Percentiles rank a stretch among this genome's conserved stretches.
These are phyloP conservation scores for Chaetops frenatus DNA, from an alignment of 2,113 vertebrate genomes.

Conservation along the genomic window DNA sequence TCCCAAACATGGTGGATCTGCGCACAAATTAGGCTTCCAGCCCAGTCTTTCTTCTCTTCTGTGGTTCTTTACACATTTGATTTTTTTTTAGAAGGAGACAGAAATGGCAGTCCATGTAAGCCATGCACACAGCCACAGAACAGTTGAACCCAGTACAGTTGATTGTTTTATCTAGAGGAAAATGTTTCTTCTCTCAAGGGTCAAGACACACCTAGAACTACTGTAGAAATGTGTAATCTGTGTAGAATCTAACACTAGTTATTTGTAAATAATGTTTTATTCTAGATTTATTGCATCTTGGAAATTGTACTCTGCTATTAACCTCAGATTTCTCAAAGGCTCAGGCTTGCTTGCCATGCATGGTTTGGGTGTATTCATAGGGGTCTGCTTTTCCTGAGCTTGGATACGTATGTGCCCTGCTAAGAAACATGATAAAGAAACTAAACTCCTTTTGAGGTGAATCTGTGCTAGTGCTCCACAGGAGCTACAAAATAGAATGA, in stretches of 20 bases:
- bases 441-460: not conserved
- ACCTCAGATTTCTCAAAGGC: not conserved
- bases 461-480: not conserved
- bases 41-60: not conserved
- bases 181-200: not conserved
- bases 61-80: accelerated
- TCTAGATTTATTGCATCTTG: not conserved
- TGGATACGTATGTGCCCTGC: not conserved
- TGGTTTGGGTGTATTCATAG: not conserved
- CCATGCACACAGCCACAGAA: not conserved
- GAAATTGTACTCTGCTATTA: not conserved
- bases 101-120: not conserved
- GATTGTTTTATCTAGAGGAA: not conserved
- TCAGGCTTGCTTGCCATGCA: not conserved
- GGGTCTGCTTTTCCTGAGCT: not conserved
- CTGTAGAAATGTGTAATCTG: not conserved
- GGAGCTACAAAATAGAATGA: not conserved
- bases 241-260: not conserved
- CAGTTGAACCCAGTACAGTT: not conserved
- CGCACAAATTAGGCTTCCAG: not conserved
- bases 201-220: not conserved
- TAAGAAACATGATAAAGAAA: not conserved
- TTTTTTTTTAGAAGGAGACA: not conserved
- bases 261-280: not conserved
- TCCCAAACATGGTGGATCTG: not conserved